Evolutionary conservation across 2,113 vertebrate species (phyloP).

Genomic region (Rousettus leschenaultii): DNA sequence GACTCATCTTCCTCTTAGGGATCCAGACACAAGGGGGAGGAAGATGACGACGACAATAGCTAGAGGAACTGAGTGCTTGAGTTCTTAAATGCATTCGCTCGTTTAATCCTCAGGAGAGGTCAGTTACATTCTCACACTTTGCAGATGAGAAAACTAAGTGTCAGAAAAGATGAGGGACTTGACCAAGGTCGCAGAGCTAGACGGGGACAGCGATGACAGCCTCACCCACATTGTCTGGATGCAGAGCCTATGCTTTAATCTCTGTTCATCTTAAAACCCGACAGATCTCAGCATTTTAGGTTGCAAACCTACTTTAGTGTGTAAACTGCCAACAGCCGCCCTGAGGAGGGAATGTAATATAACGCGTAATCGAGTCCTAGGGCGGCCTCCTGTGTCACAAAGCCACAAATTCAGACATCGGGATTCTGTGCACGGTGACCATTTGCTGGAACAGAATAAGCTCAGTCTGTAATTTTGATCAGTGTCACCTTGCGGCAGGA

Average conservation of each 20-base stretch:
- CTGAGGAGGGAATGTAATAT: neutral
- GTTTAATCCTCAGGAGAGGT: neutral
- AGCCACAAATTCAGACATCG: neutral
- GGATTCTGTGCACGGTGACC: neutral
- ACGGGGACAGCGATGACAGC: neutral
- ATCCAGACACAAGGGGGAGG: no score
- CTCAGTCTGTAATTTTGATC: neutral
- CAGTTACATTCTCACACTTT: neutral
- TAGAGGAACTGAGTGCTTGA: neutral
- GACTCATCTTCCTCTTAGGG: neutral
- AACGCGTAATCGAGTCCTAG: neutral
- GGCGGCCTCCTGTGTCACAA: neutral
- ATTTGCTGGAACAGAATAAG: neutral
- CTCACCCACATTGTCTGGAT: neutral
- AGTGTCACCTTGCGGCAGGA: neutral
- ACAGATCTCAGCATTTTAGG: neutral
- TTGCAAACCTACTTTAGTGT: neutral
- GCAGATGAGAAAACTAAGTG: neutral
- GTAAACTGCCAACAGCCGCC: neutral
- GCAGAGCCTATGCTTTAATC: neutral
- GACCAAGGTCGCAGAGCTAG: neutral
- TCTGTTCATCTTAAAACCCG: neutral
- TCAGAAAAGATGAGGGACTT: neutral
- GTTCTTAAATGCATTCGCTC: neutral
- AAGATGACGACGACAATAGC: neutral